Evolutionary conservation across 2,888 invertebrate species (phyloP), one percentile per base, ranked within the genome.

Genomic region (Gibbula magus): DNA sequence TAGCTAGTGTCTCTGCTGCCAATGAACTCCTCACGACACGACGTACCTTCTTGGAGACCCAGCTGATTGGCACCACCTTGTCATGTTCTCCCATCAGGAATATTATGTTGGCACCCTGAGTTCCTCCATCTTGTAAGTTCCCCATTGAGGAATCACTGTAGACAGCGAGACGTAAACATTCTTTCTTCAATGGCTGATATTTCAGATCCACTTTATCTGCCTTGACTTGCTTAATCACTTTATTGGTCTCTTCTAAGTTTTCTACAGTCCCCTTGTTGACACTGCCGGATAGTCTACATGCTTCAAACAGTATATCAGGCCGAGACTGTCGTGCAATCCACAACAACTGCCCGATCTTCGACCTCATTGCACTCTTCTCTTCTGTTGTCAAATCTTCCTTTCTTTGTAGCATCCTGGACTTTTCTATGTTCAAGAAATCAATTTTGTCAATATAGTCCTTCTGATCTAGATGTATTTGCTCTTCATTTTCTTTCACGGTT

Each of bases 271-370:
- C 29, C 20, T 52, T 54, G 51, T 78, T 78, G 10, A 78, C 45
- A 5, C 52, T 20, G 16, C 51, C 51, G 18, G 70, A 20, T 18
- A 78, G 53, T 25, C 54, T 39, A 29, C 51, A 70, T 10, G 61
- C 75, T 74, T 79, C 79, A 79, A 75, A 79, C 39, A 51, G 16
- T 20, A 80, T 52, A 53, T 77, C 77, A 22, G 77, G 45, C 5
- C 45, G 45, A 10, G 45, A 45, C 13, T 5, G 45, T 45, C 45
- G 13, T 10, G 45, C 45, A n/a, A 54, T 45, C 66, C 77, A 77
- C n/a, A 77, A 39, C n/a, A 77, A 61, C 61, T 77, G 77, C 2
- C 66, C 77, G 39, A 66, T 16, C 45, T 77, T 61, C 5, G 66
- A 77, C 8, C 77, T 54, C 39, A 20, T 45, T 7, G 20, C 45